A percentile compares a stretch with the other conserved stretches of the same genome.
Conservation (phyloP, 2,797 vertebrate species). For the Spatula clypeata region DNA sequence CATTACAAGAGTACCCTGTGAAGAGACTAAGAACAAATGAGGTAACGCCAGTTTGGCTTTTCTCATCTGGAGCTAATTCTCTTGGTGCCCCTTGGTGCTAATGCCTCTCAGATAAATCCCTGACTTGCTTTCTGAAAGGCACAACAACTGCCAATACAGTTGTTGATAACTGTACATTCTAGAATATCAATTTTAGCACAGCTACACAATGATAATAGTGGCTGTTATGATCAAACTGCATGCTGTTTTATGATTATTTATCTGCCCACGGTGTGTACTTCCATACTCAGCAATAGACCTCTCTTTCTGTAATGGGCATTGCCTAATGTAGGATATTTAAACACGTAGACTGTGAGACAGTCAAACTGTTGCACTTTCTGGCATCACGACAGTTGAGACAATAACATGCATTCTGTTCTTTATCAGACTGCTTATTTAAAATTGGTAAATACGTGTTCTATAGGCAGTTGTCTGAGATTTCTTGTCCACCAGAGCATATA, state of each 20-base stretch:
- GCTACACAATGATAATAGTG: constrained; percentile 4
- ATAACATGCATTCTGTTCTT: background rate
- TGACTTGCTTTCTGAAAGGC: background rate
- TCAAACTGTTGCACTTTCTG: background rate
- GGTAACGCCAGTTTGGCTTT: background rate
- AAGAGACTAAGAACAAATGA: background rate
- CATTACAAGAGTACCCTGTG: background rate
- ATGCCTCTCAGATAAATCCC: background rate
- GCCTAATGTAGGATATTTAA: background rate
- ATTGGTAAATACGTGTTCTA: too few relatives aligned
- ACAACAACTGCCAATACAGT: background rate
- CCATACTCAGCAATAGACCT: background rate
- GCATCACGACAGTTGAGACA: background rate
- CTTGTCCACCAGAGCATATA: background rate
- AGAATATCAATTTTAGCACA: constrained; percentile 37
- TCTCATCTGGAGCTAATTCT: background rate
- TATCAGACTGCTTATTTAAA: background rate
- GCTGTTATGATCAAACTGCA: constrained; percentile 37
- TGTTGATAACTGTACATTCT: constrained; percentile 21
- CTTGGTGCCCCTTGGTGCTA: background rate
- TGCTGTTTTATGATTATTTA: constrained; percentile 51
- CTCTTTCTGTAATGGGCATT: background rate
- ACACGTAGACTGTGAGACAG: background rate
- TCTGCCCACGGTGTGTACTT: constrained; percentile 57
- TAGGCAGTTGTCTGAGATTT: background rate